Base-by-base conservation (phyloP, 2,888 invertebrate genomes). In the Eurytoma californica region DNA sequence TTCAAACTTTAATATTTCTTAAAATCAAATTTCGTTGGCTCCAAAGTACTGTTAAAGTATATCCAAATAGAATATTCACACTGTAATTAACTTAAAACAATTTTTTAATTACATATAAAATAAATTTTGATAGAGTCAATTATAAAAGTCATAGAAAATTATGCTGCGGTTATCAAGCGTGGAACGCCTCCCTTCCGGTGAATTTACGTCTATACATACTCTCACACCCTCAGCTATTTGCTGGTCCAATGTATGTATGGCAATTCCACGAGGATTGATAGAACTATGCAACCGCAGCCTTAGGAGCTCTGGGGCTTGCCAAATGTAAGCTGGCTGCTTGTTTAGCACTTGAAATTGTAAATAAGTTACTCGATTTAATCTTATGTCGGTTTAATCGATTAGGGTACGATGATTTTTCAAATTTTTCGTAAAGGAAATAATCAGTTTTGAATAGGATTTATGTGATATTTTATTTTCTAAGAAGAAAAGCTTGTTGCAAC, bases 251-350 rank as follows among this genome's bases (percentile, higher is more conserved):
- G 51, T 51, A 51, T 16, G 16, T 9, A 14, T 51, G 20, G 20
- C 63, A 53, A 63, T 72, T 63, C 55, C 20, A 39, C n/a, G 28
- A 30, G 63, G 47, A 55, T 72, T 30, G 55, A 61, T 65, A 61
- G 28, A 65, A 65, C 55, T 14, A 39, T 39, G 39, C n/a, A 24
- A 65, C 65, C 63, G 39, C 55, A 53, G 61, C 51, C 61, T 28
- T 61, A 30, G 63, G 7, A 61, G 53, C 68, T 28, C 68, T 30
- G 68, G 55, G 51, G 68, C n/a, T 63, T 61, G 61, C 61, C 61
- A 72, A 72, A 72, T 72, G 49, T 51, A 30, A 28, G 16, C 55
- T 24, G 55, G 28, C 55, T 49, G 30, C n/a, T 13, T 55, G 30
- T 55, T 55, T 53, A 24, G 24, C 16, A 49, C 16, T 24, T 9